Conservation (phyloP, 2,113 vertebrate genomes). For the Malurus alboscapulatus region DNA sequence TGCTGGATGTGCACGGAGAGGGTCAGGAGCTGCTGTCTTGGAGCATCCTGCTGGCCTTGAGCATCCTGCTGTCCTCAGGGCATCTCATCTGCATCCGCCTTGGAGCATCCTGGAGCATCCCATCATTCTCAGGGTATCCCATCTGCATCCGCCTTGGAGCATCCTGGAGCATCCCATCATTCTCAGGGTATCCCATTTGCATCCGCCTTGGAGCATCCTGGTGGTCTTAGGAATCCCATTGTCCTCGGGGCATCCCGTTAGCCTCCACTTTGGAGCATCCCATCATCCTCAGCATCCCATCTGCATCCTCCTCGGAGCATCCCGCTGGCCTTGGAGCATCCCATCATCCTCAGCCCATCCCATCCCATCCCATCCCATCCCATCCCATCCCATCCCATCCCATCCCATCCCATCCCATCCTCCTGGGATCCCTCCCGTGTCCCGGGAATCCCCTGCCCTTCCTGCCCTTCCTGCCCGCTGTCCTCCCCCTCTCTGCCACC, state of each 20-base stretch:
- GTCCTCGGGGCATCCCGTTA: not conserved
- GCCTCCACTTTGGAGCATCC: not conserved
- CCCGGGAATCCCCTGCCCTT: not conserved
- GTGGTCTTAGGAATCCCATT: not conserved
- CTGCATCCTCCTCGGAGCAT: not conserved
- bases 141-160: accelerated
- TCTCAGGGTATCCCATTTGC: too few species aligned
- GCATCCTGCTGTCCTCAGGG: accelerated
- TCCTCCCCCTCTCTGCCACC: not conserved
- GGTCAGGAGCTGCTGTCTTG: not conserved
- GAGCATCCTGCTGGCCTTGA: accelerated
- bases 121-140: not conserved
- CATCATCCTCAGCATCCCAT: not conserved
- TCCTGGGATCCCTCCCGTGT: too few species aligned
- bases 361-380: not conserved
- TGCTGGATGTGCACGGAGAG: not conserved
- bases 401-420: too few species aligned
- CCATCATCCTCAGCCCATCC: too few species aligned
- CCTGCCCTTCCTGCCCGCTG: not conserved
- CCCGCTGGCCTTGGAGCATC: too few species aligned
- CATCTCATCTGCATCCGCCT: accelerated
- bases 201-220: not conserved
- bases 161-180: not conserved
- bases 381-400: too few species aligned
- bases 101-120: not conserved